Evolutionary conservation across 1,140 invertebrate species (phyloP), one percentile per base, ranked within the genome.

Genomic region (Watersipora subatra): DNA sequence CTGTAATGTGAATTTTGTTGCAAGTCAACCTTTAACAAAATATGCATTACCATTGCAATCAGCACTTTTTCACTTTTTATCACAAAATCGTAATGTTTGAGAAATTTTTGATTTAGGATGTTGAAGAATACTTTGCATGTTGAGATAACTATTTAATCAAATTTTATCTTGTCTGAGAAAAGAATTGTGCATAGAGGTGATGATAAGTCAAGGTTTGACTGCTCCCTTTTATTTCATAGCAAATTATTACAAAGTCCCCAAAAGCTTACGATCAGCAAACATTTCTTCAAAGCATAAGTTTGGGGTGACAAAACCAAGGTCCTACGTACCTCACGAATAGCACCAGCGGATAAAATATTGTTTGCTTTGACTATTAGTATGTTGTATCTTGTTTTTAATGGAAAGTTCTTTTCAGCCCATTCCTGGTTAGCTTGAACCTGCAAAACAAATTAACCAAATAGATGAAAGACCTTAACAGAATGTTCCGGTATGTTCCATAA

Each of bases 381-480:
- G 58, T 59, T 59, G 22, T 25, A 59, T 17, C 58, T 7, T 12
- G 22, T 17, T 28, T 22, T 59, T 7, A 59, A 22, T 12, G 58
- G 58, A 59, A 59, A 59, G 7, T 59, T 17, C 58, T 59, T 28
- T 28, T 59, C 58, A 12, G 58, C 22, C 58, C 58, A 59, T 59
- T 12, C 7, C 27, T 59, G 58, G 22, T 59, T 59, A 28, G 58
- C 58, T 46, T 46, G 34, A 12, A 46, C 34, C 34, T 46, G n/a
- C n/a, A 46, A 46, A 46, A 46, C 7, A 46, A 7, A 46, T n/a
- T 46, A n/a, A n/a, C 34, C 34, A 46, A 46, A 46, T 12, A 12
- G 7, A 46, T 46, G n/a, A 46, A 7, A 46, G 7, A 7, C n/a
- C 34, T 46, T 12, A 46, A 46, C n/a, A 46, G 7, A 46, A n/a